Evolutionary conservation across 2,888 invertebrate genomes (phyloP), one percentile per base, ranked within the genome.

Genomic region (Platycheirus rosarum): DNA sequence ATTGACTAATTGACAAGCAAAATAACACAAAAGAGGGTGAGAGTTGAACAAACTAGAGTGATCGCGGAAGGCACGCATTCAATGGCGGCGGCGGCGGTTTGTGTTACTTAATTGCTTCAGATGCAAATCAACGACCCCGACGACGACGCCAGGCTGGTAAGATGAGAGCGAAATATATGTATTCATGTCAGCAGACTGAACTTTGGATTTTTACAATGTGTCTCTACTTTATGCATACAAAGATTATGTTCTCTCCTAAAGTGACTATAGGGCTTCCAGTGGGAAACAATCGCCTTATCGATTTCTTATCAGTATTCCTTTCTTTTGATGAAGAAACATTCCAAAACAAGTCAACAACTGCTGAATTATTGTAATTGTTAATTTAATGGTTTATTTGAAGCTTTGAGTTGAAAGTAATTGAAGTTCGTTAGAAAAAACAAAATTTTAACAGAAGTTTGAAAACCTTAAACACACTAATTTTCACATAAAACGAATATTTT

Each of bases 11-110:
- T 71, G 63, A 84, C 65, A 62, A 11, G 29, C 14, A 32, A 40
- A 57, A 55, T 4, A 42, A 29, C 26, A 55, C 16, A 60, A 60
- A 60, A 37, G 68, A 26, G 63, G 57, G 57, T 35, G 51, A 57
- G 51, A 65, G 84, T 84, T 84, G 78, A 84, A 84, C 69, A 84
- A 84, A 84, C 84, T 65, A 11, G 51, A 63, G 35, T 65, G 73
- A 78, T 74, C 73, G 46, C 69, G 46, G 44, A 62, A 57, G 55
- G 32, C 68, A 65, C 23, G 40, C 46, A 44, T 9, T 8, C 6
- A n/a, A n/a, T n/a, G n/a, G n/a, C n/a, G n/a, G n/a, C 32, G 7
- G 14, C 29, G n/a, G 23, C 44, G 63, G 74, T 42, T 48, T 62
- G 55, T 37, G 26, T 51, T 69, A 23, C 51, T 84, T 84, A 78